These are phyloP conservation scores for Bimastos eiseni DNA, from an alignment of 2,888 invertebrate species.

Conservation along the genomic window DNA sequence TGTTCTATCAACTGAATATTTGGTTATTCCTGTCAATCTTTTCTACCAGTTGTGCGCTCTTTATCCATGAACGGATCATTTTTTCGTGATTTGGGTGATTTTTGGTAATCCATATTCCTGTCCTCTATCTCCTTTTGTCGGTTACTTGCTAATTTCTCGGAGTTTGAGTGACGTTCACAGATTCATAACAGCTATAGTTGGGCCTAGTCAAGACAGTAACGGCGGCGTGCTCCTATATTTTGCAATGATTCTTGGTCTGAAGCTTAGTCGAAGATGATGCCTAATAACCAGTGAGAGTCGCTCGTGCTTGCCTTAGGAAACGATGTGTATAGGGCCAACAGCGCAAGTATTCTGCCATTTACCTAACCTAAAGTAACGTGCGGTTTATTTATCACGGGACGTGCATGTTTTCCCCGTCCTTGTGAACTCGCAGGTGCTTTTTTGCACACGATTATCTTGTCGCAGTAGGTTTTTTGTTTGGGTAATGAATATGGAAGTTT, in stretches of 20 bases:
- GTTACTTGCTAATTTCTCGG: background rate
- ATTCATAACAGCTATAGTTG: background rate
- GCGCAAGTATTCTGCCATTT: background rate
- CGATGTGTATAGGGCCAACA: background rate
- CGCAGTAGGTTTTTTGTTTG: background rate
- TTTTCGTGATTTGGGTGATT: too few relatives aligned
- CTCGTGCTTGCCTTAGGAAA: background rate
- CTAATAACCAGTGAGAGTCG: background rate
- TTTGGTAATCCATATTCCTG: background rate
- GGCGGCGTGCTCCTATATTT: background rate
- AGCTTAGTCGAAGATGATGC: background rate
- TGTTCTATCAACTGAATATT: too few relatives aligned
- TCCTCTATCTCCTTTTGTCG: background rate
- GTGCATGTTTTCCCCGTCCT: background rate
- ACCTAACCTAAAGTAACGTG: background rate
- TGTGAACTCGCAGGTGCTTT: background rate
- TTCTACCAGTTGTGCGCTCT: too few relatives aligned
- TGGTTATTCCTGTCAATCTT: too few relatives aligned
- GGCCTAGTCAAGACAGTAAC: too few relatives aligned
- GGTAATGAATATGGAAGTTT: background rate
- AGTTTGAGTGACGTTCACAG: background rate
- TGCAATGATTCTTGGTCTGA: background rate
- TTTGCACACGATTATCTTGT: background rate
- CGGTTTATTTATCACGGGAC: background rate
- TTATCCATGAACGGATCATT: too few relatives aligned